Base-by-base conservation (phyloP, 2,888 invertebrate genomes). In the Drosophila suboccidentalis region DNA sequence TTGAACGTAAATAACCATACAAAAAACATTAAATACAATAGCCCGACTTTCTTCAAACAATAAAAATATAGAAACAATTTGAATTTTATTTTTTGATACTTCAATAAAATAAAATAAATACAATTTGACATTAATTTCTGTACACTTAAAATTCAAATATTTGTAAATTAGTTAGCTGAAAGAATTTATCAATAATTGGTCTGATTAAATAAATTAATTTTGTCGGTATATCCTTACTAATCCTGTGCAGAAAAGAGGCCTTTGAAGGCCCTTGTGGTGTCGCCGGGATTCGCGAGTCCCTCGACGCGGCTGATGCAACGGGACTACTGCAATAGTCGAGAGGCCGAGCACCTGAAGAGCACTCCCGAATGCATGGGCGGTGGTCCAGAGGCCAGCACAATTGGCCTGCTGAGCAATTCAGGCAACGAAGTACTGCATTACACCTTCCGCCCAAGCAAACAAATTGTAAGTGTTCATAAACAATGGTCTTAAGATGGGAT, bases 381-480 rank as follows among this genome's bases (percentile, higher is more conserved):
- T 32, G 82, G 87, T 22, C 22, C 80, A 10, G 90, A 88, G 34
- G 86, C 86, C 63, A 86, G 78, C 47, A 75, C 65, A 13, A 87
- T 86, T 32, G 88, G 88, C 38, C 83, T 87, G 8, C 44, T 87
- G 61, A 90, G 90, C 82, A 91, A 82, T 67, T 82, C 90, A 58
- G 91, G 92, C 80, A 93, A 92, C 82, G 93, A 93, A 80, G 92
- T 92, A 75, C 89, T 93, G 68, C 93, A 93, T 85, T 93, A 93
- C 70, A 93, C 93, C 78, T 93, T 93, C 90, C 92, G 92, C 90
- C 93, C 93, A 87, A 93, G 92, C 83, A 93, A 93, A 89, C 93
- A 93, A 91, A 93, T 93, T 88, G 93, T 93, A 89, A 93, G 93
- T 93, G 44, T 62, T 13, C 22, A 13, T 13, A 34, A 17, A 17